phyloP scores from a whole-genome alignment of 92 coral and sea anemone genomes.

The Siderastrea siderea region DNA sequence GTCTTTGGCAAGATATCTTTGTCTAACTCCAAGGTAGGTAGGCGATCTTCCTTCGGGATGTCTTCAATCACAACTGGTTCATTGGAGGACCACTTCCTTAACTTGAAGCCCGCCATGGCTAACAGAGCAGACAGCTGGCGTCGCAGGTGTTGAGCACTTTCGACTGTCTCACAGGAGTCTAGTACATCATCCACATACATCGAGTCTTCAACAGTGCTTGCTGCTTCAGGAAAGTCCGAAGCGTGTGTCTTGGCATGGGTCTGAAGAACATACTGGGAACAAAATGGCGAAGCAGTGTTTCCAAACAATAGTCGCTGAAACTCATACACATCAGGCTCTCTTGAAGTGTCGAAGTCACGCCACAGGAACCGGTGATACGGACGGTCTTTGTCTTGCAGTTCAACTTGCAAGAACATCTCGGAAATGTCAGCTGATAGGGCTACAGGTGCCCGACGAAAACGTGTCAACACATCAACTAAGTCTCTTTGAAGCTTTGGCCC shows the following conservation, averaged over 20 bases:
- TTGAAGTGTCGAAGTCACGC: not conserved
- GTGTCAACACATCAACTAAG: constrained; percentile 32
- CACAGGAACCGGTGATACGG: constrained; percentile 42
- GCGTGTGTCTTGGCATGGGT: constrained; percentile 45
- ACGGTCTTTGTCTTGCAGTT: constrained; percentile 38
- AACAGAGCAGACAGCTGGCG: constrained; percentile 53
- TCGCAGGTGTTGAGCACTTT: constrained; percentile 51
- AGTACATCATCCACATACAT: constrained; percentile 70
- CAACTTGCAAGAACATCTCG: constrained; percentile 49
- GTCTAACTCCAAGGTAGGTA: constrained; percentile 23
- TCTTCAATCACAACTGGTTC: constrained; percentile 36
- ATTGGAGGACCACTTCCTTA: constrained; percentile 34
- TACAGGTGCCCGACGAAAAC: constrained; percentile 25
- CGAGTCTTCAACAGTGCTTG: constrained; percentile 46
- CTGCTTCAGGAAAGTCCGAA: constrained; percentile 45
- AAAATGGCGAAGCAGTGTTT: constrained; percentile 63
- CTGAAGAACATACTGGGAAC: constrained; percentile 46
- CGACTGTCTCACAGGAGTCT: constrained; percentile 65
- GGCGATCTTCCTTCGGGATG: constrained; percentile 9
- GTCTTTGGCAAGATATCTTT: not conserved
- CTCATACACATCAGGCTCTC: constrained; percentile 59
- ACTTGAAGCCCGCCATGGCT: constrained; percentile 50
- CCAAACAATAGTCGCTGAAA: constrained; percentile 61
- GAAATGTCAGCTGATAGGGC: not conserved
- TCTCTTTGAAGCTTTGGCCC: constrained; percentile 64